phyloP scores from a whole-genome alignment of 2,888 invertebrate species.

The Busseola fusca region DNA sequence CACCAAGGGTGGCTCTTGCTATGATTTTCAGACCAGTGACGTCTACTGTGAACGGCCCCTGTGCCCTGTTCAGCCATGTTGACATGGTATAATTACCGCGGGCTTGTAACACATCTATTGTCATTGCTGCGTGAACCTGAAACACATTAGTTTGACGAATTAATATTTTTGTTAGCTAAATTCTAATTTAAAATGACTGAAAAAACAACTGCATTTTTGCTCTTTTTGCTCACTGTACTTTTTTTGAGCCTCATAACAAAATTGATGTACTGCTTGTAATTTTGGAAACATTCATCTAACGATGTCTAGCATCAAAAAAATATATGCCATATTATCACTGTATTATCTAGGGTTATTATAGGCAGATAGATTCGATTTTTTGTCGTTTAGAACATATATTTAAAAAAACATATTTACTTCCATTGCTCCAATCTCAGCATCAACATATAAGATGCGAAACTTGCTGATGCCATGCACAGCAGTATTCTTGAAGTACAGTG shows the following conservation, averaged over 20 bases:
- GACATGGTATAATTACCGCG: slow-evolving; percentile 93
- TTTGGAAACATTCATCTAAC: not conserved
- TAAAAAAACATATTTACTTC: slow-evolving; percentile 84
- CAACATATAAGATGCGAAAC: slow-evolving; percentile 92
- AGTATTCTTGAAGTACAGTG: slow-evolving; percentile 92
- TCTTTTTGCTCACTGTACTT: not conserved
- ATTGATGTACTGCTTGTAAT: not conserved
- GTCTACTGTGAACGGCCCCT: slow-evolving; percentile 94
- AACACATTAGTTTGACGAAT: slow-evolving; percentile 51
- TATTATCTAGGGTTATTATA: not conserved
- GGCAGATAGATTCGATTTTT: not conserved
- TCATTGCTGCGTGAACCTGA: slow-evolving; percentile 92
- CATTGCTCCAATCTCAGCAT: slow-evolving; percentile 93
- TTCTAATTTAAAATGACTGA: not conserved
- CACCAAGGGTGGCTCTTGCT: slow-evolving; percentile 92
- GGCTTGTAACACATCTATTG: slow-evolving; percentile 92
- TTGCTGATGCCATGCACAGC: slow-evolving; percentile 93
- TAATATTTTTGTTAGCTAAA: not conserved
- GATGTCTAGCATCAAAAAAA: not conserved
- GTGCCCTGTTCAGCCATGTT: slow-evolving; percentile 91
- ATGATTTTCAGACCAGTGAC: slow-evolving; percentile 92
- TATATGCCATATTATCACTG: not conserved
- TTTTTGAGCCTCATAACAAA: not conserved
- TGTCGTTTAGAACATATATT: not conserved
- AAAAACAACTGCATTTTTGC: not conserved